Base-by-base conservation (phyloP, 2,113 vertebrate species). In the Daphoenositta chrysoptera region DNA sequence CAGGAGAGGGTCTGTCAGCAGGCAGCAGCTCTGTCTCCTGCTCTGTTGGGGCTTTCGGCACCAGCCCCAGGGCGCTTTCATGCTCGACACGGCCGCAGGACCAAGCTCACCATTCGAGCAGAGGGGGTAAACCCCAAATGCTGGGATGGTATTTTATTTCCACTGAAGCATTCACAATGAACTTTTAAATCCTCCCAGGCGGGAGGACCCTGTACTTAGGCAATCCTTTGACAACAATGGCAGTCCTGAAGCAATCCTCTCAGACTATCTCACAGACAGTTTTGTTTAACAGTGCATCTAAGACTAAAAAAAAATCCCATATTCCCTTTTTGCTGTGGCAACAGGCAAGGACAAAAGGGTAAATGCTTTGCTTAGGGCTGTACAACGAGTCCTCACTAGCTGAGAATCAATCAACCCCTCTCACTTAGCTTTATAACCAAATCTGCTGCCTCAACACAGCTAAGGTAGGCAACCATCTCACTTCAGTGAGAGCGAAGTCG, bases 11-110 rank as follows among this genome's bases (percentile, higher is more conserved):
- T 42, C 27, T 75, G 37, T 21, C 73, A n/a, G 31, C 3, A 45
- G 70, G 26, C 42, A 87, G 53, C 27, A 58, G 51, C 81, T 84
- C 56, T 1, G 4, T 13, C 31, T 87, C 42, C 64, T 50, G 53
- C 57, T 70, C 1, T 10, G 2, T 21, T 47, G 28, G 89, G 37
- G 30, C 23, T 78, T 58, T 51, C 5, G 3, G 33, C 9, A 16
- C 16, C 72, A 53, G 22, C 9, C 42, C 21, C 37, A 15, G 30
- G 1, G 4, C 7, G 11, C 31, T 71, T 60, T 30, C 37, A 31
- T 28, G 33, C n/a, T 44, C 10, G 12, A 31, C 28, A 24, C 0
- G 0, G 27, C 82, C 0, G 0, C 30, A 31, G 53, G 57, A 61
- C 40, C 5, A 26, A 33, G 13, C 39, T 51, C 76, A 37, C 22